Percentiles rank a stretch among this genome's conserved stretches.
Conservation (phyloP, 2,113 vertebrate genomes). For the Gallinago undulata region DNA sequence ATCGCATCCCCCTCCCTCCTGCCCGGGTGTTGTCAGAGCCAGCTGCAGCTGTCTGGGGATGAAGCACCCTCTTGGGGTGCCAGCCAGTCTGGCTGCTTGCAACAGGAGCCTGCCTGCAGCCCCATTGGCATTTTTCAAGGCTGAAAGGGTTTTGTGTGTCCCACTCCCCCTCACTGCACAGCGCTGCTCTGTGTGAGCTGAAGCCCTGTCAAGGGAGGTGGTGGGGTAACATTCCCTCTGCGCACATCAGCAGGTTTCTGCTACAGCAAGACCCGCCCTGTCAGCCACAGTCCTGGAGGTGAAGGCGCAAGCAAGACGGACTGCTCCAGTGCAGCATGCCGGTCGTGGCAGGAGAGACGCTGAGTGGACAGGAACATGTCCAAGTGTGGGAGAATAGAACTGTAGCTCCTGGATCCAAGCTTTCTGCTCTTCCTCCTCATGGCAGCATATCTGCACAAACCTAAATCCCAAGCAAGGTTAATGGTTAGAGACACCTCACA, state of each 20-base stretch:
- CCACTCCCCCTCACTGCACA: background rate
- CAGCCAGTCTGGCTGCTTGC: conserved; percentile 88
- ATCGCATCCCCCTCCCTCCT: background rate
- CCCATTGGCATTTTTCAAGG: conserved; percentile 60
- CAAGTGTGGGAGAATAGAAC: background rate
- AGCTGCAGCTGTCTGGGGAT: conserved; percentile 74
- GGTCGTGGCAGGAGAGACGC: background rate
- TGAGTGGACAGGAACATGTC: background rate
- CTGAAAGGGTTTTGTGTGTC: background rate
- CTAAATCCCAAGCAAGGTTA: background rate
- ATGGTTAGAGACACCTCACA: background rate
- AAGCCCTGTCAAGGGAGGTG: background rate
- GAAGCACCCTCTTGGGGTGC: conserved; percentile 76
- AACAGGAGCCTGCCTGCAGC: conserved; percentile 78
- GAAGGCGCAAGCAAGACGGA: background rate
- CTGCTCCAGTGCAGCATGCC: background rate
- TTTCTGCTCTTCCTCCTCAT: background rate
- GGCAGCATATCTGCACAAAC: background rate
- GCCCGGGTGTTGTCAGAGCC: conserved; percentile 76
- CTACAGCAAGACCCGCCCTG: accelerated
- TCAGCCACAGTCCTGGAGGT: accelerated
- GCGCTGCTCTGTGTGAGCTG: background rate
- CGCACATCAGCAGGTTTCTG: background rate
- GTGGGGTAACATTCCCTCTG: no score
- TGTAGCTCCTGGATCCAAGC: background rate